phyloP scores from a whole-genome alignment of 2,797 vertebrate genomes.

The Craterocephalus amniculus region DNA sequence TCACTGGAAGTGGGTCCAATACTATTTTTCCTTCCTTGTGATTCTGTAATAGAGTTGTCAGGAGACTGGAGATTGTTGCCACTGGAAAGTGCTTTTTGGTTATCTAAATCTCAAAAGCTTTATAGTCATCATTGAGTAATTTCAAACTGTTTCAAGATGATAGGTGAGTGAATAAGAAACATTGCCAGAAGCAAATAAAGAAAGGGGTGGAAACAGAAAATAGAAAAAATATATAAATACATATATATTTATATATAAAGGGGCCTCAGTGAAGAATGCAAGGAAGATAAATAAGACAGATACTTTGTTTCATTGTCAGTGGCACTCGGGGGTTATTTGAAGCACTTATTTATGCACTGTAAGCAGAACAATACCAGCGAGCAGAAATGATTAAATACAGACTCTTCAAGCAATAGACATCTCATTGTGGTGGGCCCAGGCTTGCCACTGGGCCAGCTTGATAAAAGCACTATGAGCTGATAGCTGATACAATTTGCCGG shows the following conservation, averaged over 20 bases:
- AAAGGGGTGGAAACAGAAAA: constrained; percentile 68
- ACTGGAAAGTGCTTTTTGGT: constrained; percentile 80
- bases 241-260: constrained; percentile 51
- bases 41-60: constrained; percentile 75
- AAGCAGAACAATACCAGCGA: constrained; percentile 97
- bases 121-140: constrained; percentile 86
- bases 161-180: constrained; percentile 88
- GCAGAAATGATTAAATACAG: constrained; percentile 98
- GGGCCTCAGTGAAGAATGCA: constrained; percentile 85
- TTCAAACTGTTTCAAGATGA: constrained; percentile 88
- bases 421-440: constrained; percentile 93
- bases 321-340: constrained; percentile 95
- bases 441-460: constrained; percentile 96
- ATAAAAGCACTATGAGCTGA: constrained; percentile 99
- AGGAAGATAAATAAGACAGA: constrained; percentile 95
- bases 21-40: constrained; percentile 30
- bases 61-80: constrained; percentile 72
- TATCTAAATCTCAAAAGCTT: constrained; percentile 86
- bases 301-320: constrained; percentile 97
- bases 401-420: constrained; percentile 93
- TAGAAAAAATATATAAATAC: constrained; percentile 44
- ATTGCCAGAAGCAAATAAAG: constrained; percentile 87
- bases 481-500: constrained; percentile 99
- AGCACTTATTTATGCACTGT: constrained; percentile 98
- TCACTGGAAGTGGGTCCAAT: constrained; percentile 40